These are phyloP conservation scores for Aphidius gifuensis DNA, from an alignment of 1,140 invertebrate genomes.

Conservation along the genomic window DNA sequence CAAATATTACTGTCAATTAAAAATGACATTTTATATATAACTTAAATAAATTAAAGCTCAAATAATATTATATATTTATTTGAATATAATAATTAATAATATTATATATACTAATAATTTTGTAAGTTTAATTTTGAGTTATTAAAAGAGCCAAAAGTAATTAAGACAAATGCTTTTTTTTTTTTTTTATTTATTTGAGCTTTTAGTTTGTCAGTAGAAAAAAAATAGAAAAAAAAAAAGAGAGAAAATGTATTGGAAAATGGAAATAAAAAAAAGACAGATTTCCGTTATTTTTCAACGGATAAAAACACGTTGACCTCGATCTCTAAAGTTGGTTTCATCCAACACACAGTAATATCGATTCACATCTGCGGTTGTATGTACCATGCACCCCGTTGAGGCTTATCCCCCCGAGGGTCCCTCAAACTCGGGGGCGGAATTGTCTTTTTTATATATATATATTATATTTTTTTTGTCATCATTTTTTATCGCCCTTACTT, in stretches of 20 bases:
- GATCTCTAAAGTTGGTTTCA: conserved; percentile 19
- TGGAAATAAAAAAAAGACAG: neutral
- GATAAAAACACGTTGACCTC: conserved; percentile 18
- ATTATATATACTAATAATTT: too few relatives aligned
- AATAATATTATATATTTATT: neutral
- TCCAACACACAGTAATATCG: conserved; percentile 15
- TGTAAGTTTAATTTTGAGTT: too few relatives aligned
- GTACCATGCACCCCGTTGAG: conserved; percentile 12
- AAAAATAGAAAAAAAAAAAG: neutral
- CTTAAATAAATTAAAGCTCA: neutral
- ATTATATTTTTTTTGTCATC: conserved; percentile 13
- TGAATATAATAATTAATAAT: too few relatives aligned
- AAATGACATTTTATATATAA: conserved; percentile 1
- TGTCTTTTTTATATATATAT: neutral
- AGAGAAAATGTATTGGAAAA: neutral
- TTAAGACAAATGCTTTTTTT: too few relatives aligned
- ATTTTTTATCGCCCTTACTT: neutral
- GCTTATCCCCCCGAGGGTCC: conserved; percentile 19
- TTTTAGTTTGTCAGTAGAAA: neutral
- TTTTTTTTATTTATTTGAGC: neutral
- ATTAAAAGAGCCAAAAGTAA: too few relatives aligned
- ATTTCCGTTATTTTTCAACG: neutral
- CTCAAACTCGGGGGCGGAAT: neutral
- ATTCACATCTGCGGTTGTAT: conserved; percentile 12
- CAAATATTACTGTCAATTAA: conserved; percentile 20